Evolutionary conservation across 2,113 vertebrate genomes (phyloP), one percentile per base, ranked within the genome.

Genomic region (Solenodon paradoxus): DNA sequence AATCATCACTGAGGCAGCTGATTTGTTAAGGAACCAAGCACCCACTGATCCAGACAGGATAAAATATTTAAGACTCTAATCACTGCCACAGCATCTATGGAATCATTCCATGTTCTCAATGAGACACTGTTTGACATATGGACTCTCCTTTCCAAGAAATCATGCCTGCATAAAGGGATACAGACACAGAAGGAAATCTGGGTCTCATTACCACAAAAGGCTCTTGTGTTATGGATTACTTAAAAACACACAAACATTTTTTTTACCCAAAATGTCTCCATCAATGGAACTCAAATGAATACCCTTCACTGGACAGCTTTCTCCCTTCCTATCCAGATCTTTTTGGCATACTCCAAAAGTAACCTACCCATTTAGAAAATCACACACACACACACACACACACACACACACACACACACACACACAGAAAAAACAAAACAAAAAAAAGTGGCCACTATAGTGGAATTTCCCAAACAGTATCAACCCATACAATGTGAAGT

Each of bases 161-260:
- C 63, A 95, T 92, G 97, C 96, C 95, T 95, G 75, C 77, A 95
- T 90, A 95, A 90, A 97, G 88, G 89, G 26, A 28, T 83, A 97
- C 72, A 97, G 97, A 95, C 89, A 92, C 94, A 95, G 95, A 69
- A 96, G 87, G 71, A 98, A 98, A 98, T 96, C 90, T 97, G 95
- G 93, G 47, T 98, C 97, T 96, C 96, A 97, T 97, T 97, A 97
- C 71, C 97, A 83, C 87, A 95, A 89, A 94, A 79, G 45, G 30
- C 75, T 97, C 96, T 97, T 12, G 97, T 98, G 94, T 97, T 93
- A 97, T 88, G 88, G 74, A 96, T 15, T 96, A 96, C 96, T 96
- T 95, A 6, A 83, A 94, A 77, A 94, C 69, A 71, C 69, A 89
- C 83, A 94, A 90, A 92, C 81, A 71, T 86, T 78, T 61, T 85